Evolutionary conservation across 2,113 vertebrate species (phyloP), one percentile per base, ranked within the genome.

Genomic region (Opisthocomus hoazin): DNA sequence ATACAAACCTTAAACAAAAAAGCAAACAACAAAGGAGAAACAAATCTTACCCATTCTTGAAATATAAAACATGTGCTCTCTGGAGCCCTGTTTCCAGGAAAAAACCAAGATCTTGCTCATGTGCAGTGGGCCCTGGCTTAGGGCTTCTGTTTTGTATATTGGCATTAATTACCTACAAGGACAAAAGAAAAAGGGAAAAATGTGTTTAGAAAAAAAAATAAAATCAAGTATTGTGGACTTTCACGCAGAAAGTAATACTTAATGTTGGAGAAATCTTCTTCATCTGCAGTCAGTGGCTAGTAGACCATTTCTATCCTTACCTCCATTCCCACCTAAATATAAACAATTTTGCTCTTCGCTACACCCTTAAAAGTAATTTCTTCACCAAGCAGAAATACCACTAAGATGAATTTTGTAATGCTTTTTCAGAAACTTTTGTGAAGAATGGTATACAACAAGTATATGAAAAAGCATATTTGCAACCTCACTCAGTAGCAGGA

Each of bases 81-180:
- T 99, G 99, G 84, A 99, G 98, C 95, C 99, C 99, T 11, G 99
- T 99, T 98, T 99, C 99, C 96, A 99, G 97, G 97, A 99, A 99
- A 98, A 99, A 99, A 63, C 99, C 99, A 97, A 99, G 98, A 93
- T 99, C 99, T 97, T 99, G 99, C 87, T 99, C 99, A 83, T 99
- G 99, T 69, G 98, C 96, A 75, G 98, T 97, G 11, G 99, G 99
- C 54, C 99, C 99, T 10, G 99, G 99, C 96, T 99, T 99, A 60
- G 99, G 99, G 94, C 99, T 99, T 97, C 99, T 98, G 98, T 99
- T 99, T 96, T 99, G 99, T 89, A 99, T 98, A 86, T 99, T 99
- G 54, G 98, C 98, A 84, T 99, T 98, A 92, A 99, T 97, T 56
- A 99, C 97, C 99, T 99, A 92, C 64, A 10, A 37, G 14, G 86